phyloP scores from a whole-genome alignment of 2,888 invertebrate species.

The Epinotia ramella region DNA sequence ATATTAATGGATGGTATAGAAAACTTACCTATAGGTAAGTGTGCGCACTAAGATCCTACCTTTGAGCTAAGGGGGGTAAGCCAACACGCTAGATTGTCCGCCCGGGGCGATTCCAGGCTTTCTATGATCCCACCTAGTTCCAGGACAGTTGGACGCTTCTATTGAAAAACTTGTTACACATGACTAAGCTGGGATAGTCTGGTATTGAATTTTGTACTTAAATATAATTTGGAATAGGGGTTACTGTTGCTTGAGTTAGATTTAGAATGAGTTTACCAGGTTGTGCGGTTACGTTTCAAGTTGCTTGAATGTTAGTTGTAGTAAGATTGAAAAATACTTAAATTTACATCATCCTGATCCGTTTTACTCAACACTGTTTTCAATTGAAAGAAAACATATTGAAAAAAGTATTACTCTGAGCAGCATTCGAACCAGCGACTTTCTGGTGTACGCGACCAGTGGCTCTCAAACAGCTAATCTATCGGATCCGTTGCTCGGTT shows the following conservation, averaged over 20 bases:
- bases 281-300: background rate
- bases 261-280: background rate
- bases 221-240: background rate
- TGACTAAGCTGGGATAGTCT: constrained; percentile 6
- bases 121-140: constrained; percentile 39
- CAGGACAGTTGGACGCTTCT: constrained; percentile 15
- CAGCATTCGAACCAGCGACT: too few relatives aligned
- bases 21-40: background rate
- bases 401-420: too few relatives aligned
- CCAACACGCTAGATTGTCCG: constrained; percentile 44
- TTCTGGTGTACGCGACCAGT: too few relatives aligned
- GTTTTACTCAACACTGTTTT: too few relatives aligned
- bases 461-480: too few relatives aligned
- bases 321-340: too few relatives aligned
- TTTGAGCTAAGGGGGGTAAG: constrained; percentile 35
- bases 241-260: background rate
- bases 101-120: constrained; percentile 29
- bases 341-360: too few relatives aligned
- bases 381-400: too few relatives aligned
- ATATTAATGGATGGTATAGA: constrained; percentile 4
- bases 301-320: too few relatives aligned
- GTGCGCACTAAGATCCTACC: constrained; percentile 30
- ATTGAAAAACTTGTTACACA: constrained; percentile 7
- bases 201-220: background rate
- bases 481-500: too few relatives aligned